Conservation (phyloP, 1,140 invertebrate species). For the Hesperophylax magnus region DNA sequence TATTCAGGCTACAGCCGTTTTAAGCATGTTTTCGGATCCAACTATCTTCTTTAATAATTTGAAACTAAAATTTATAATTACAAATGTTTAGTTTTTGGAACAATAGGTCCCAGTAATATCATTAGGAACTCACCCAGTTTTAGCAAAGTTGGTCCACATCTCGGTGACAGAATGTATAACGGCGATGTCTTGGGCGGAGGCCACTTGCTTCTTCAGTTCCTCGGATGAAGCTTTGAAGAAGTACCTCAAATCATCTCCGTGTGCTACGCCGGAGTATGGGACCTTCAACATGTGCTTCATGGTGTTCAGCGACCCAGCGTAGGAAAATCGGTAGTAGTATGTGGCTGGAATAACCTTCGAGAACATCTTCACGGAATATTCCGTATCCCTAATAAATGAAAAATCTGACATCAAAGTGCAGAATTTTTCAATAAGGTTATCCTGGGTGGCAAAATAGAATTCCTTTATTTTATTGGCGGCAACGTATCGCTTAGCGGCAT, state of each 20-base stretch:
- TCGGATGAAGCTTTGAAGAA: conserved; percentile 61
- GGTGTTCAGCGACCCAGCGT: conserved; percentile 60
- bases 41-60: too few relatives aligned
- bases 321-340: conserved; percentile 61
- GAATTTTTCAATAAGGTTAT: conserved; percentile 30
- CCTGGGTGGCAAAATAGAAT: conserved; percentile 39
- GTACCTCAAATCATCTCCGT: conserved; percentile 66
- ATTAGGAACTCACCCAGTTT: conserved; percentile 43
- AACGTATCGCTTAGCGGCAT: not conserved
- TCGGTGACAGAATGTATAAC: conserved; percentile 64
- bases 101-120: too few relatives aligned
- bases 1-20: too few relatives aligned
- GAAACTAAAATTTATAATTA: too few relatives aligned
- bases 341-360: conserved; percentile 36
- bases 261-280: conserved; percentile 62
- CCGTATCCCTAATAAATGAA: conserved; percentile 33
- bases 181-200: conserved; percentile 59
- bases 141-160: conserved; percentile 67
- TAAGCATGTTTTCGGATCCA: too few relatives aligned
- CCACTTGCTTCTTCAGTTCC: conserved; percentile 53
- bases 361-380: conserved; percentile 9
- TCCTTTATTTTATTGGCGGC: conserved; percentile 45
- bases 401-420: conserved; percentile 44
- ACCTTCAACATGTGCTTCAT: conserved; percentile 63
- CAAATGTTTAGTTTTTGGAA: too few relatives aligned